phyloP scores from a whole-genome alignment of 2,113 vertebrate species.

The Anoplopoma fimbria region DNA sequence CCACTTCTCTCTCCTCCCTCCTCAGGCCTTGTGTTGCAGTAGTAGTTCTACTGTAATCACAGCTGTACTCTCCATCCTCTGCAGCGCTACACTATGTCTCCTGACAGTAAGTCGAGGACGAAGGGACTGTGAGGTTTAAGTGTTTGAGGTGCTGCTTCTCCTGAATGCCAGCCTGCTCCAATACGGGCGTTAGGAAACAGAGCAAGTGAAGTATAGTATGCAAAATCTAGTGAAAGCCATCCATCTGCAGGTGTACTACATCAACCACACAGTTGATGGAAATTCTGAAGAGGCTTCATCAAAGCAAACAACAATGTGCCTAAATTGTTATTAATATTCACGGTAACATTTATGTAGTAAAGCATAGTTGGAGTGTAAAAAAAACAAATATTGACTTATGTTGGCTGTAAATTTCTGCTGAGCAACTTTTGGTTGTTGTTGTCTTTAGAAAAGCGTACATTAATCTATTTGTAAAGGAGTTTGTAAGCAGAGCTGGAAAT shows the following conservation, averaged over 20 bases:
- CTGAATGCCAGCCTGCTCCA: not conserved
- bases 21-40: conserved; percentile 24
- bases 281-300: not conserved
- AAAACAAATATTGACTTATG: not conserved
- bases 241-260: not conserved
- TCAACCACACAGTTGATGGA: not conserved
- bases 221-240: too few species aligned
- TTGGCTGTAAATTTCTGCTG: not conserved
- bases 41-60: conserved; percentile 46
- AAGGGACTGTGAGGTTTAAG: not conserved
- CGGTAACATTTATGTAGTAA: not conserved
- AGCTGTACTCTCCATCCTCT: conserved; percentile 10
- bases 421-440: not conserved
- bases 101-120: not conserved
- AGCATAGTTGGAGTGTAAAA: not conserved
- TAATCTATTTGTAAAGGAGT: not conserved
- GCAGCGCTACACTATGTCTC: not conserved
- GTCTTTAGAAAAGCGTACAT: not conserved
- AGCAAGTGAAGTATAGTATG: too few species aligned
- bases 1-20: conserved; percentile 27
- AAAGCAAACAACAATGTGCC: not conserved
- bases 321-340: not conserved
- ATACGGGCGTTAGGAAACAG: not conserved
- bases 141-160: not conserved
- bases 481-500: not conserved